Percentiles rank a stretch among this genome's conserved stretches.
These are phyloP conservation scores for Corvus moneduloides DNA, from an alignment of 2,113 vertebrate genomes.

Conservation along the genomic window DNA sequence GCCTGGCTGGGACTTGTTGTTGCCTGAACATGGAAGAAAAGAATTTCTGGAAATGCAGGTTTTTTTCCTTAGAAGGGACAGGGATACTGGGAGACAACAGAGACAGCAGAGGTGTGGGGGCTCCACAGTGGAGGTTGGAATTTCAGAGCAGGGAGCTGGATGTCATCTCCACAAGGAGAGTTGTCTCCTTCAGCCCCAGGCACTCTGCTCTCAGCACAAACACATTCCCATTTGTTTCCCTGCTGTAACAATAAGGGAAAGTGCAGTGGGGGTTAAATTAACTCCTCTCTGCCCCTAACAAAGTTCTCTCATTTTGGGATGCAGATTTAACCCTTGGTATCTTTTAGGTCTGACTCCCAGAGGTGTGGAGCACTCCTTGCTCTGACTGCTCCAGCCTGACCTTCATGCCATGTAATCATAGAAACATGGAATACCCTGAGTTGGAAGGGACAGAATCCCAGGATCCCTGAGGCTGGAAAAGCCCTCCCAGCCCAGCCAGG, in stretches of 20 bases:
- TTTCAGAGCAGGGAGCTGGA: background rate
- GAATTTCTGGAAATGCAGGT: background rate
- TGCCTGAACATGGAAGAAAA: background rate
- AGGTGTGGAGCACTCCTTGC: background rate
- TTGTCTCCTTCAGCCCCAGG: background rate
- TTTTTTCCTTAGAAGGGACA: background rate
- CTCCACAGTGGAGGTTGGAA: accelerated
- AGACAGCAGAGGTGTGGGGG: background rate
- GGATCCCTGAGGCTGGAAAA: background rate
- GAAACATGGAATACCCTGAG: background rate
- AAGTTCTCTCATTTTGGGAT: background rate
- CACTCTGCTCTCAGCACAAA: background rate
- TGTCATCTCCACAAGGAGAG: background rate
- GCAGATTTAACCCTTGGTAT: background rate
- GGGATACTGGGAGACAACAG: background rate
- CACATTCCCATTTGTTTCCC: background rate
- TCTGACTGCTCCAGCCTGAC: background rate
- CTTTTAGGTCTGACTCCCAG: background rate
- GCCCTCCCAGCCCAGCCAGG: background rate
- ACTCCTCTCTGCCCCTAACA: background rate
- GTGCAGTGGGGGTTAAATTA: background rate
- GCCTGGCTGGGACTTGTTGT: background rate
- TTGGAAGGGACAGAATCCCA: background rate
- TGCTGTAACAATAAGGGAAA: background rate
- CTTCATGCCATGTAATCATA: background rate